These are phyloP conservation scores for Guaruba guarouba DNA, from an alignment of 2,113 vertebrate genomes.

Conservation along the genomic window DNA sequence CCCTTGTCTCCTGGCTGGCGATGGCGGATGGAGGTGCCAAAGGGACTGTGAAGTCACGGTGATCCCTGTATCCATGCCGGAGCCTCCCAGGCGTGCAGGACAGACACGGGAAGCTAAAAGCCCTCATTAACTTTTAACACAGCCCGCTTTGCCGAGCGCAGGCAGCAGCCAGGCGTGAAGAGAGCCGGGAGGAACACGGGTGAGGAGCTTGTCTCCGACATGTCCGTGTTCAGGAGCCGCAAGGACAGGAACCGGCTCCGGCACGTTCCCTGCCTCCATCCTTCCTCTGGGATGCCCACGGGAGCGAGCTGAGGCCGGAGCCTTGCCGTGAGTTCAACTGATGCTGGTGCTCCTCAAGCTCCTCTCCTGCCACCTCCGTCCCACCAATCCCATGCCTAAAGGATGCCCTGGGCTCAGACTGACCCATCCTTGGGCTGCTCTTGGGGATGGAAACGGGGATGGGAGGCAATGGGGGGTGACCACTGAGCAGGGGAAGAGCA, in stretches of 20 bases:
- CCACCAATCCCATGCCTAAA: fast-evolving
- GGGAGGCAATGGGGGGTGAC: fast-evolving
- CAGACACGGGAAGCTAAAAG: neutral
- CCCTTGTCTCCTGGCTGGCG: fast-evolving
- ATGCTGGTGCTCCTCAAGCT: neutral
- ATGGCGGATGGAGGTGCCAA: fast-evolving
- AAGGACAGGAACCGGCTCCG: neutral
- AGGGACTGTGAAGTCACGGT: fast-evolving
- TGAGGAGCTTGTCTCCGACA: neutral
- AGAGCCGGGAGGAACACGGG: neutral
- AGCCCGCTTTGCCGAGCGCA: fast-evolving
- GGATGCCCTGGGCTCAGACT: fast-evolving
- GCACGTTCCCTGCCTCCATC: neutral
- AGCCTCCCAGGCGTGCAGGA: neutral
- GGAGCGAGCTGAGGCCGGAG: neutral
- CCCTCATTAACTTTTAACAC: neutral
- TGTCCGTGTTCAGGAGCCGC: neutral
- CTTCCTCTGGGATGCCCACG: neutral
- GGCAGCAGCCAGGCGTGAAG: fast-evolving
- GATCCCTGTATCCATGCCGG: neutral
- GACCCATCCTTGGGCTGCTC: fast-evolving
- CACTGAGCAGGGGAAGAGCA: fast-evolving
- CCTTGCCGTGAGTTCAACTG: too few species aligned
- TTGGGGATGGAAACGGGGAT: fast-evolving
- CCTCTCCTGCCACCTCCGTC: neutral